Evolutionary conservation across 2,797 vertebrate genomes (phyloP), one percentile per base, ranked within the genome.

Genomic region (Pangasius krempfi): DNA sequence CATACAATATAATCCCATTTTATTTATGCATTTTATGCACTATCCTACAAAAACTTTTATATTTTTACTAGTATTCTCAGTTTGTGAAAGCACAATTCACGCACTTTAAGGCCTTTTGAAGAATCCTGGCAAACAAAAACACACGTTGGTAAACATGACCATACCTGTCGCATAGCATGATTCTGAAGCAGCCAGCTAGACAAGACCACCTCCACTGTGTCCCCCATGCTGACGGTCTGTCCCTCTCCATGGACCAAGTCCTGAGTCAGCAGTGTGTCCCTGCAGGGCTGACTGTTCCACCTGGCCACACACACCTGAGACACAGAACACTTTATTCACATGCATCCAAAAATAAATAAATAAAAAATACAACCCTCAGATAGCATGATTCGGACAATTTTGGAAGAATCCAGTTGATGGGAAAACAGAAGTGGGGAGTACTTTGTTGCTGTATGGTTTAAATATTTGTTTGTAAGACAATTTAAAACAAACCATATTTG

Each of bases 151-250:
- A 44, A 82, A 40, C 13, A 44, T 27, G 16, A 25, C 20, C 72
- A 93, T 93, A 97, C 97, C 96, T 97, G 96, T 72, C 96, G 96
- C 66, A 96, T 92, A 0, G 89, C 87, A 0, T 96, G 92, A 93
- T 96, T 96, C 90, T 97, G 96, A 86, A 97, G 95, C 86, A 97
- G 94, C 96, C 97, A 97, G 37, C 95, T 94, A 0, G 96, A 96
- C 73, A 96, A 97, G 44, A 95, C 94, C 86, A 97, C 91, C 93
- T 97, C 96, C 91, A 97, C 90, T 27, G 95, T 95, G 89, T 97
- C 97, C 86, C 97, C 97, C 30, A n/a, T 89, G 91, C 96, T 95
- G 10, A 96, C 94, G 1, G 91, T 93, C 90, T 94, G 95, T 20
- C 97, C 97, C 10, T 97, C 97, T 62, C 96, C 95, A 0, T 94